Evolutionary conservation across 2,888 invertebrate genomes (phyloP).

Genomic region (Campoplex capitator): DNA sequence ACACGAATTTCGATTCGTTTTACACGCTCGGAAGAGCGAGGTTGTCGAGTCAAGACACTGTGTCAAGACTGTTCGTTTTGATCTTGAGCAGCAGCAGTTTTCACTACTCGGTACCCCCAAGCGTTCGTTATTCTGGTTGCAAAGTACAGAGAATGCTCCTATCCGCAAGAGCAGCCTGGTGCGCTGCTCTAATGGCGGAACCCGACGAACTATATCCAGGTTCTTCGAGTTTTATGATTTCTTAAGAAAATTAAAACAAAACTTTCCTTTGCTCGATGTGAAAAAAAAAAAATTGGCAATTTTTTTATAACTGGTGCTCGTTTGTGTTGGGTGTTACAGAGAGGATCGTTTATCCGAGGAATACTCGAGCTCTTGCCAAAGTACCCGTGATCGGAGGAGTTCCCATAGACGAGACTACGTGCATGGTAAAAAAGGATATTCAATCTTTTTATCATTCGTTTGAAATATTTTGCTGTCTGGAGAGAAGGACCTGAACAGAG

Average conservation of each 20-base stretch:
- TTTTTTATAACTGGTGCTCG: background rate
- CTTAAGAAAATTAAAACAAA: background rate
- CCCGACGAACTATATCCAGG: constrained; percentile 82
- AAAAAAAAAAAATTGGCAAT: background rate
- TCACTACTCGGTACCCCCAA: background rate
- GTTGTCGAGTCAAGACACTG: background rate
- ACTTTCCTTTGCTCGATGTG: background rate
- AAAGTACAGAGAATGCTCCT: constrained; percentile 73
- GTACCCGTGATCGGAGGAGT: constrained; percentile 88
- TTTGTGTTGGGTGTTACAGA: constrained; percentile 85
- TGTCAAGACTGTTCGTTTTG: background rate
- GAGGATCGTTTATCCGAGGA: constrained; percentile 88
- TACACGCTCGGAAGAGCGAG: constrained; percentile 37
- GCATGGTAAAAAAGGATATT: constrained; percentile 86
- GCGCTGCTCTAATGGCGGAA: constrained; percentile 81
- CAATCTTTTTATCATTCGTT: background rate
- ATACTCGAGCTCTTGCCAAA: constrained; percentile 85
- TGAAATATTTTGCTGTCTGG: background rate
- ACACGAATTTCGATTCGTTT: constrained; percentile 66
- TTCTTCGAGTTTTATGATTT: constrained; percentile 53
- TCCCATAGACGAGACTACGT: constrained; percentile 88
- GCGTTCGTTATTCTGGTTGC: constrained; percentile 4
- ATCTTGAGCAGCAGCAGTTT: background rate
- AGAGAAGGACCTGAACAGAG: too few relatives aligned
- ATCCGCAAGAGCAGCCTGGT: constrained; percentile 79